phyloP scores from a whole-genome alignment of 2,113 vertebrate genomes.

The Addax nasomaculatus region DNA sequence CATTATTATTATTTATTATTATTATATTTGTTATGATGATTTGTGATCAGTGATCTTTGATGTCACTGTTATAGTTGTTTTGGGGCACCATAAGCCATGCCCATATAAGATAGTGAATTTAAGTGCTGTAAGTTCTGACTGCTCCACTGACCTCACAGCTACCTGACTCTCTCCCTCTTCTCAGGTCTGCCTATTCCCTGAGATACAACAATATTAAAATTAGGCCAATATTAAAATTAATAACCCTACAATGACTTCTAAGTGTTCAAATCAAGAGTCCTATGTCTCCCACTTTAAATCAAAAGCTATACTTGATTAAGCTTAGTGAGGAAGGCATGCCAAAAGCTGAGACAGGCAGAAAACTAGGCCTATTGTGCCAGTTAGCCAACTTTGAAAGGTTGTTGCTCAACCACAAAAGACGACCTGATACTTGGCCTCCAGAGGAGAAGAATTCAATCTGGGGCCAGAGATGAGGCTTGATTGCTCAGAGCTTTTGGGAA shows the following conservation, averaged over 20 bases:
- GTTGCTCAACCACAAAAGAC: background rate
- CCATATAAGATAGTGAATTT: background rate
- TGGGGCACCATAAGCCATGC: background rate
- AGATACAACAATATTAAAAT: background rate
- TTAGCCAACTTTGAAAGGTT: background rate
- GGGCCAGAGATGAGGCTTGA: background rate
- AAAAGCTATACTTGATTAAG: background rate
- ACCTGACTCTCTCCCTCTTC: background rate
- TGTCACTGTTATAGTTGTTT: background rate
- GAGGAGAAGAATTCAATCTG: background rate
- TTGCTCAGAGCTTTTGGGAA: background rate
- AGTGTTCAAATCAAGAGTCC: background rate
- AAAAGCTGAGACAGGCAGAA: background rate
- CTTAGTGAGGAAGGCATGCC: background rate
- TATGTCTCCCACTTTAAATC: background rate
- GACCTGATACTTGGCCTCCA: background rate
- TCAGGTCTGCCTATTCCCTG: background rate
- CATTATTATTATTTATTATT: background rate
- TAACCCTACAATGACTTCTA: background rate
- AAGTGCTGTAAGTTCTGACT: background rate
- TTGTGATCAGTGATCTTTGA: background rate
- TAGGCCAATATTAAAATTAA: background rate
- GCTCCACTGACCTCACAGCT: background rate
- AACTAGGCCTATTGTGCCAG: background rate
- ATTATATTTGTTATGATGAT: background rate